phyloP scores from a whole-genome alignment of 2,113 vertebrate species.

The Pygoscelis antarcticus region DNA sequence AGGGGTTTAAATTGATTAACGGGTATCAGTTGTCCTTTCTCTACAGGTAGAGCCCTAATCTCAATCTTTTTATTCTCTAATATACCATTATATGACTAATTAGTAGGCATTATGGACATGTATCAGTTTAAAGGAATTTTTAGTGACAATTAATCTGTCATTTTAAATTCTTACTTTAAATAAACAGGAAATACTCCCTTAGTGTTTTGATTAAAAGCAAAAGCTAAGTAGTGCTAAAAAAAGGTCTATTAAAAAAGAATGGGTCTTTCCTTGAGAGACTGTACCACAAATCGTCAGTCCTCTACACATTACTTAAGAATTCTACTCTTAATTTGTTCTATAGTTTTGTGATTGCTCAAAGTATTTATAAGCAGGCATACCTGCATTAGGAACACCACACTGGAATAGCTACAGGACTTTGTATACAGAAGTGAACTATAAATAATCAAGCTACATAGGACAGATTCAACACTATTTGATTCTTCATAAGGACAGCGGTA shows the following conservation, averaged over 20 bases:
- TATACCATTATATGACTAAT: constrained; percentile 46
- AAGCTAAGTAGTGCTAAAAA: background rate
- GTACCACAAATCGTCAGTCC: background rate
- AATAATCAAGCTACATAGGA: background rate
- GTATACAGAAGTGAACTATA: background rate
- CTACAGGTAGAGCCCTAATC: constrained; percentile 35
- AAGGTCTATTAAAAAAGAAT: background rate
- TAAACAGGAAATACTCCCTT: background rate
- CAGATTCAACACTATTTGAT: background rate
- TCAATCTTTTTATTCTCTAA: constrained; percentile 50
- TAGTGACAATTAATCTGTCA: background rate
- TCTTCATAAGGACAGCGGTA: background rate
- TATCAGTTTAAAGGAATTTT: background rate
- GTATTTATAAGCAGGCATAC: background rate
- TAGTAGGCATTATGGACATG: background rate
- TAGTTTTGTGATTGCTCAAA: background rate
- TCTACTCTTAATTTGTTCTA: background rate
- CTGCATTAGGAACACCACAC: background rate
- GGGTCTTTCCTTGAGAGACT: background rate
- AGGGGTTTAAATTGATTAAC: constrained; percentile 60
- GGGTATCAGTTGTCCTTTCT: constrained; percentile 44
- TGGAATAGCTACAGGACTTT: background rate
- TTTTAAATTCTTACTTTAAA: background rate
- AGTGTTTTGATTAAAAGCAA: background rate
- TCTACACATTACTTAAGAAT: background rate